Evolutionary conservation across 2,888 invertebrate species (phyloP), one percentile per base, ranked within the genome.

Genomic region (Aromia moschata): DNA sequence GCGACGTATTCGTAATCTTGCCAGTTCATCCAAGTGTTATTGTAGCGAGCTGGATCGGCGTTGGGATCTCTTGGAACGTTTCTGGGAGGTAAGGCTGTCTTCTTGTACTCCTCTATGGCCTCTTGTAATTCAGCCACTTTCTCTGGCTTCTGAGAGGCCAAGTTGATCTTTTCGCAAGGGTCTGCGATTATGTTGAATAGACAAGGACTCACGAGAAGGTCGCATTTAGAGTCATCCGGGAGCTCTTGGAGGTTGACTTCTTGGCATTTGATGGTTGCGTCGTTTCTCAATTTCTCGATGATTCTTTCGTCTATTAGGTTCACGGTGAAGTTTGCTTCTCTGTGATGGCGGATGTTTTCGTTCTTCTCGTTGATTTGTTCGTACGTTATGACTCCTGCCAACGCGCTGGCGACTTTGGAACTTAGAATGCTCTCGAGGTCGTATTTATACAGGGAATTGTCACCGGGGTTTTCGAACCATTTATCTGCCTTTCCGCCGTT

Each of bases 1-100:
- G 63, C 47, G 2, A 74, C 70, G 49, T 84, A 83, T 60, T 80
- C 78, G 82, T 84, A 84, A 67, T 87, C 86, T 68, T 79, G 75
- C 88, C 87, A 88, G 65, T 80, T 82, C 1, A 81, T 81, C 88
- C 88, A 88, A 0, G 83, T 83, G 47, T 82, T 81, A 49, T 85
- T 82, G 80, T 84, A 86, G 3, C 78, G 67, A 0, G 69, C 68
- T 0, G 88, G 87, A 77, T 87, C 80, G 1, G 84, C 83, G 1
- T 77, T 77, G 0, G 79, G 76, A 63, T 84, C 83, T 0, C 75
- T 68, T 0, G 82, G 79, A 0, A 80, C 66, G 58, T 85, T 85
- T 54, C 79, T 79, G 0, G 84, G 78, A 0, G 79, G 74, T 11
- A 83, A 51, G 0, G 83, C 80, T 0, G 80, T 80, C 38, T 76